Evolutionary conservation across 2,797 vertebrate species (phyloP).

Genomic region (Bucorvus abyssinicus): DNA sequence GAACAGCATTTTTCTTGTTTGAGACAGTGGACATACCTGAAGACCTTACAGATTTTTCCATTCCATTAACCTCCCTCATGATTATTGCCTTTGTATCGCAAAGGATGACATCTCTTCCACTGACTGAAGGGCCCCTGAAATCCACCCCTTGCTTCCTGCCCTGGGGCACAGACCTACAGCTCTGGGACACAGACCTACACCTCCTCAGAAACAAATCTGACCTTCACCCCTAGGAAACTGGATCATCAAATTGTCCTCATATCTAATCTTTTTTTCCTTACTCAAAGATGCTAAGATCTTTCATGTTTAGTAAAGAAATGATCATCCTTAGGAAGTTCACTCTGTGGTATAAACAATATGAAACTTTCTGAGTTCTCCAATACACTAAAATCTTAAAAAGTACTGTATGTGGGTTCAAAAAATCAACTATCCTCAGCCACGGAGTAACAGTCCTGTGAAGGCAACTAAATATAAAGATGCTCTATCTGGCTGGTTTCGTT

Average conservation of each 20-base stretch:
- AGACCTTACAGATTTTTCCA: conserved; percentile 15
- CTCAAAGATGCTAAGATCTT: background rate
- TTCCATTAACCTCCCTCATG: conserved; percentile 1
- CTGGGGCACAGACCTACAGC: too few relatives aligned
- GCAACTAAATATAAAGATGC: background rate
- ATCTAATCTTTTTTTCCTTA: background rate
- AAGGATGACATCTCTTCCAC: background rate
- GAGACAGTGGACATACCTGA: background rate
- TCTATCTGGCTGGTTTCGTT: background rate
- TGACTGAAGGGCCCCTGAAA: background rate
- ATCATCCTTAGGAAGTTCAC: background rate
- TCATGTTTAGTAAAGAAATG: background rate
- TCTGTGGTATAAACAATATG: background rate
- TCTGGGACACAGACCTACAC: background rate
- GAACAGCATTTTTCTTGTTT: background rate
- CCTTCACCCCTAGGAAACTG: background rate
- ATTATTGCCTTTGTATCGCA: background rate
- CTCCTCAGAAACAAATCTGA: background rate
- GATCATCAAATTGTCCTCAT: background rate
- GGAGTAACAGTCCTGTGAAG: background rate
- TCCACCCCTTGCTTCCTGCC: background rate
- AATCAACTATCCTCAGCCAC: background rate
- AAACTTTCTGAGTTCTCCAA: background rate
- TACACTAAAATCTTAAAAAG: background rate
- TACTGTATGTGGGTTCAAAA: background rate